Base-by-base conservation (phyloP, 64 coral and sea anemone genomes). In the Anthopleura sola region DNA sequence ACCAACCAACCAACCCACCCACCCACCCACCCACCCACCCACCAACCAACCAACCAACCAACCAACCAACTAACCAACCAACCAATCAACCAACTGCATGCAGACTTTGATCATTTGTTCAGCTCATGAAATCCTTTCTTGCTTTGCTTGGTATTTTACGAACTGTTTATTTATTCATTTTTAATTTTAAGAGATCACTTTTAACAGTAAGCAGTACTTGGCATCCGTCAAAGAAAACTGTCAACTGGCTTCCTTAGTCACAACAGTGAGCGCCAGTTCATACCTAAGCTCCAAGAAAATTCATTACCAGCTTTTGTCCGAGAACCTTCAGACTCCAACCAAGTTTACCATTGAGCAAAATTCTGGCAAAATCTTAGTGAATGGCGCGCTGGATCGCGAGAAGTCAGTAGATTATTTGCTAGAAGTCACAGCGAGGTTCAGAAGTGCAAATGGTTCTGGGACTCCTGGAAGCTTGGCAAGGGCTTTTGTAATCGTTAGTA, bases 401-500 rank as follows among this genome's bases (percentile, higher is more conserved):
- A 75, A 87, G 47, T 83, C 66, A 26, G 79, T 50, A 24, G 83
- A 75, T 75, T 96, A 86, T 68, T 56, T 96, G 32, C 87, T 96
- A 13, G 90, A 96, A 80, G 84, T 96, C 3, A 78, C 85, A n/a
- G 94, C 94, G 23, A 75, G 85, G 12, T 80, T 88, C 68, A 53
- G 55, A 17, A 85, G 80, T 44, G 31, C 10, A 32, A 95, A 79
- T 36, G 31, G 47, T 48, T 76, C 58, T 7, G 86, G 84, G 23
- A 79, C 71, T 18, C 68, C 75, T 49, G 32, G 88, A 54, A 47
- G 36, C 51, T 29, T 56, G 10, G 75, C 89, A 0, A 80, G 71
- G 38, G 84, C 90, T 7, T 96, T 86, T 53, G 87, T 96, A 19
- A 88, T 92, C 49, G 88, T 96, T 5, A 92, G 92, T 51, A 55